These are phyloP conservation scores for Euwallacea fornicatus DNA, from an alignment of 1,140 invertebrate genomes.

Conservation along the genomic window DNA sequence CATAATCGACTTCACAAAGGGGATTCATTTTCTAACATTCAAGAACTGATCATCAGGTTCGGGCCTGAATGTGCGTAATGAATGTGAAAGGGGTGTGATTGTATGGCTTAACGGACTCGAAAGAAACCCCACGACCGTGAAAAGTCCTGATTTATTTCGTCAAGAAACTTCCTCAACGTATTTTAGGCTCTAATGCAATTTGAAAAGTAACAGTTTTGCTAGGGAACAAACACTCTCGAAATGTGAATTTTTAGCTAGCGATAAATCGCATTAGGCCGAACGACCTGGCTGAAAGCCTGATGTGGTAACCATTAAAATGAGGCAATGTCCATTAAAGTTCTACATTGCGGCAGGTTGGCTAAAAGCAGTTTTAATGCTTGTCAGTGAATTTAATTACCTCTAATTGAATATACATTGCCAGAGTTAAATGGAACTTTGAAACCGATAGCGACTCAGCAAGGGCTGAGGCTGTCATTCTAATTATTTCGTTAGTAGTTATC, in stretches of 20 bases:
- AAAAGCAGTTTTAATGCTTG: constrained; percentile 26
- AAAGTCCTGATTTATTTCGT: constrained; percentile 27
- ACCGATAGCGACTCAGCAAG: neutral
- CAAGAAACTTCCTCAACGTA: no score
- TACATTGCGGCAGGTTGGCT: constrained; percentile 24
- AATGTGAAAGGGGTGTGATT: constrained; percentile 31
- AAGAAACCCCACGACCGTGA: constrained; percentile 13
- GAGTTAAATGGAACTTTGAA: constrained; percentile 17
- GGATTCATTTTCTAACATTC: no score
- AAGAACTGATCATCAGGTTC: neutral
- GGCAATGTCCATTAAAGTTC: constrained; percentile 32
- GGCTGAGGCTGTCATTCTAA: no score
- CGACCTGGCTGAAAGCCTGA: constrained; percentile 25
- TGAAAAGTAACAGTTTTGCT: no score
- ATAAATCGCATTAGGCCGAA: constrained; percentile 25
- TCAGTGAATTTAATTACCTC: constrained; percentile 24
- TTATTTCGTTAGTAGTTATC: no score
- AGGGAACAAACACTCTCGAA: no score
- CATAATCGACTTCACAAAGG: no score
- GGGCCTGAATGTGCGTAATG: constrained; percentile 27
- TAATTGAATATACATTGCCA: constrained; percentile 17
- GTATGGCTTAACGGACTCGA: constrained; percentile 21
- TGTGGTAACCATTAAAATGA: constrained; percentile 30
- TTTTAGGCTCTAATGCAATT: no score
- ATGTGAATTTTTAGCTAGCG: constrained; percentile 16